Evolutionary conservation across 2,113 vertebrate species (phyloP).

Genomic region (Nycticebus coucang): DNA sequence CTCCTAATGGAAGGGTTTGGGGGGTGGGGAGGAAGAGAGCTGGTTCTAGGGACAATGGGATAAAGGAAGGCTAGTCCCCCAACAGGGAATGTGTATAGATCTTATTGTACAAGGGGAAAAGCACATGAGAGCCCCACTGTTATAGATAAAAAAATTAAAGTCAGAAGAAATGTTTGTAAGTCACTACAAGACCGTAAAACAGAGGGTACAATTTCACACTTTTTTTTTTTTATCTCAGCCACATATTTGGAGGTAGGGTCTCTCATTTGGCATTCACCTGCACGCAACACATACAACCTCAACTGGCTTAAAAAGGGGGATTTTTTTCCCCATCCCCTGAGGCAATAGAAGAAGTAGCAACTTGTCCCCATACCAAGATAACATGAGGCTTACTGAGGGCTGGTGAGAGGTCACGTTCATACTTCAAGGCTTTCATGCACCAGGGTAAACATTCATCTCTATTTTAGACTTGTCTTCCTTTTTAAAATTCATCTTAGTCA

Average conservation of each 20-base stretch:
- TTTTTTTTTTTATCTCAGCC: neutral
- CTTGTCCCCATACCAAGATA: neutral
- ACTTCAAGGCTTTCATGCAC: neutral
- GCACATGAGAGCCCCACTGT: neutral
- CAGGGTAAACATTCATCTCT: neutral
- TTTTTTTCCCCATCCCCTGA: neutral
- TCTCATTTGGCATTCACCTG: neutral
- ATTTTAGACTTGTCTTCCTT: neutral
- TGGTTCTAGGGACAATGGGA: neutral
- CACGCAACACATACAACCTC: neutral
- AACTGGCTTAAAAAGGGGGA: neutral
- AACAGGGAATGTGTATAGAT: neutral
- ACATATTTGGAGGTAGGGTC: neutral
- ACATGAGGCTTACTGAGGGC: neutral
- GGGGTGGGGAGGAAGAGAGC: neutral
- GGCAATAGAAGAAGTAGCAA: neutral
- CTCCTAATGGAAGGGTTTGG: neutral
- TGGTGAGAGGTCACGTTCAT: neutral
- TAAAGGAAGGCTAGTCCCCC: neutral
- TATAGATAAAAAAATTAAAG: too few relatives aligned
- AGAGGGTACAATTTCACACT: neutral
- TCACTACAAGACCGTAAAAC: neutral
- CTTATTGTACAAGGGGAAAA: neutral
- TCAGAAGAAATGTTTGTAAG: neutral
- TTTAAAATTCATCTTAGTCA: conserved; percentile 40